Conservation (phyloP, 2,113 vertebrate genomes). For the Amblyopsis rosae region DNA sequence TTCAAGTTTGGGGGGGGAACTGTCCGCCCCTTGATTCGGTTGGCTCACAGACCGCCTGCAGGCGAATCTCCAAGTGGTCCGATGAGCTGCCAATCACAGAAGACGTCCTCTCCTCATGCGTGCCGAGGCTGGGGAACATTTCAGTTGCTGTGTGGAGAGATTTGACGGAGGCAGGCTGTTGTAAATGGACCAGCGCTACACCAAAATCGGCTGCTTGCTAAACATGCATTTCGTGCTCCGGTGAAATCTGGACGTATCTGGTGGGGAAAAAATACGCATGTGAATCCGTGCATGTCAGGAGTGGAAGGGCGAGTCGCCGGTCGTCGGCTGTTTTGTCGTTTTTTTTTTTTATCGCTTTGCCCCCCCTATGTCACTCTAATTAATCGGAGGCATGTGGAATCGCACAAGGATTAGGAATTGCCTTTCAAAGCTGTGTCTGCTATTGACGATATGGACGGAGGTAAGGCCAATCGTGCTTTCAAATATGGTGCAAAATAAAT, state of each 20-base stretch:
- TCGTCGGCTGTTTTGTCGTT: slow-evolving; percentile 72
- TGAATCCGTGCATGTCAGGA: slow-evolving; percentile 71
- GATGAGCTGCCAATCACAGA: slow-evolving; percentile 75
- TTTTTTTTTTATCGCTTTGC: slow-evolving; percentile 46
- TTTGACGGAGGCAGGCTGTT: slow-evolving; percentile 75
- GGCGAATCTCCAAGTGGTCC: slow-evolving; percentile 71
- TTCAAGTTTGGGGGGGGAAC: slow-evolving; percentile 56
- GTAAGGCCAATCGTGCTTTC: slow-evolving; percentile 60
- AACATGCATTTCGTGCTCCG: slow-evolving; percentile 55
- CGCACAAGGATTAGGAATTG: slow-evolving; percentile 75
- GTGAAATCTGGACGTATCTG: slow-evolving; percentile 49
- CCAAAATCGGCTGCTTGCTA: slow-evolving; percentile 58
- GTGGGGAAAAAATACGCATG: slow-evolving; percentile 56
- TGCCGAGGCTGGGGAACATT: slow-evolving; percentile 66
- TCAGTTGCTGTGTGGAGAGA: slow-evolving; percentile 80
- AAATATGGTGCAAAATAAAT: slow-evolving; percentile 20
- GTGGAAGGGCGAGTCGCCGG: slow-evolving; percentile 72
- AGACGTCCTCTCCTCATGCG: slow-evolving; percentile 73
- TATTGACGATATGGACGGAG: slow-evolving; percentile 79
- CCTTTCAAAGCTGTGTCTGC: slow-evolving; percentile 74
- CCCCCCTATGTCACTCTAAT: slow-evolving; percentile 66
- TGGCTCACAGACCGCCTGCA: slow-evolving; percentile 69
- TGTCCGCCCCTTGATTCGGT: slow-evolving; percentile 75
- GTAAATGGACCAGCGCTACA: slow-evolving; percentile 70
- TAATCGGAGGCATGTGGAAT: slow-evolving; percentile 82